Base-by-base conservation (phyloP, 2,888 invertebrate species). In the Diogma glabrata region DNA sequence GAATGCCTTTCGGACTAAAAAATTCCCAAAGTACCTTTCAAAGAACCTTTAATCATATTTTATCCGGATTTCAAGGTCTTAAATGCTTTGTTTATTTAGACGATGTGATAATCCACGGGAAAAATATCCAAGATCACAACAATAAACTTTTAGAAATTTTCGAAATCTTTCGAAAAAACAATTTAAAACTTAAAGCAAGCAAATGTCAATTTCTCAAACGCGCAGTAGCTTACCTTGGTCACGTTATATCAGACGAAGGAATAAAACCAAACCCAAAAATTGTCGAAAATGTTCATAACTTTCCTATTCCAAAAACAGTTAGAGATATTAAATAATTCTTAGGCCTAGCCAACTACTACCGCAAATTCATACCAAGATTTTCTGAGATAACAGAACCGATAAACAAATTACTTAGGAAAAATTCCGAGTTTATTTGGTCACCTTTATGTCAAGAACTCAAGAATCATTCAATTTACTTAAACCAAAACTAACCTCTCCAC, bases 301-400 rank as follows among this genome's bases (percentile, higher is more conserved):
- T 50, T 10, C 24, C 50, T 4, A 22, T 28, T 12, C 45, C 40
- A 1, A 24, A 47, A 23, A 54, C n/a, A n/a, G n/a, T n/a, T n/a
- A 6, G 12, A 10, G 33, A 33, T 14, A 3, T 33, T 12, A n/a
- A 33, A 33, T 33, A n/a, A 33, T 33, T 33, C 12, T 10, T 33
- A 33, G 9, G 33, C 9, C 16, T 33, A 12, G 33, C 33, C 7
- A 33, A 33, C 33, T 33, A 33, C 16, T 33, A 52, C 19, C 40
- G 49, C 19, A 45, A 40, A 30, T 54, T 52, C 36, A 47, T 54
- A 2, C 49, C 47, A 1, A 16, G 47, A n/a, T n/a, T n/a, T n/a
- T 49, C 51, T 12, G 20, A 53, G 47, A 46, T 49, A 8, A 33
- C 33, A 2, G 33, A 33, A 33, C 33, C 33, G 9, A 33, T 33